Base-by-base conservation (phyloP, 2,888 invertebrate genomes). In the Phytoseiulus persimilis region DNA sequence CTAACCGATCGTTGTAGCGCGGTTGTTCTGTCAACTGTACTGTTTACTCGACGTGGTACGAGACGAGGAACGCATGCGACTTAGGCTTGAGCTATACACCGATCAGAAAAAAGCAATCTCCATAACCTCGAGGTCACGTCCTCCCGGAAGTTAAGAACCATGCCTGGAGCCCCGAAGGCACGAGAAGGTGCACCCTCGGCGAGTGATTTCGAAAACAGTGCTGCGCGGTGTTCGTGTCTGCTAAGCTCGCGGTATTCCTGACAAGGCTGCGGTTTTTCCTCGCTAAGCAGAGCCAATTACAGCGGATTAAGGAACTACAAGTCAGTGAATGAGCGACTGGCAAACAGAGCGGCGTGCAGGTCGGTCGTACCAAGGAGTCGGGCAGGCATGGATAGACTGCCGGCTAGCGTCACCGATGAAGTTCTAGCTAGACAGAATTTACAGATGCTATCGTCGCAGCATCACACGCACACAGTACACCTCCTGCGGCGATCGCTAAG, bases 221-320 rank as follows among this genome's bases (percentile, higher is more conserved):
- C 5, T 11, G 65, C 65, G 2, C 65, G 65, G 65, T 65, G 65
- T 65, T 65, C 65, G 65, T 65, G 65, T 65, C 65, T 23, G 65
- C 18, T 14, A 65, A 65, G 65, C 65, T 23, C 18, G 65, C 65
- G 65, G 65, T 65, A 6, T 65, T 65, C 65, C 65, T 18, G 65
- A 23, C 23, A 65, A 65, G 65, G 65, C 65, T 23, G 65, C 23
- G 28, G 65, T 28, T 65, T 14, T 65, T 23, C 65, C 28, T 65
- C 65, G 65, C 65, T 65, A 65, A 65, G 87, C 87, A 33, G 31
- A 39, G 87, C 87, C 87, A 87, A 87, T 87, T 87, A 87, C 87
- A 33, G 87, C 32, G 87, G 87, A 87, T 87, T 87, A 87, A 5
- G 87, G 65, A 65, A 65, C 28, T 28, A 14, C 65, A 65, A 65